Base-by-base conservation (phyloP, 2,797 vertebrate species). In the Eulemur rubriventer region DNA sequence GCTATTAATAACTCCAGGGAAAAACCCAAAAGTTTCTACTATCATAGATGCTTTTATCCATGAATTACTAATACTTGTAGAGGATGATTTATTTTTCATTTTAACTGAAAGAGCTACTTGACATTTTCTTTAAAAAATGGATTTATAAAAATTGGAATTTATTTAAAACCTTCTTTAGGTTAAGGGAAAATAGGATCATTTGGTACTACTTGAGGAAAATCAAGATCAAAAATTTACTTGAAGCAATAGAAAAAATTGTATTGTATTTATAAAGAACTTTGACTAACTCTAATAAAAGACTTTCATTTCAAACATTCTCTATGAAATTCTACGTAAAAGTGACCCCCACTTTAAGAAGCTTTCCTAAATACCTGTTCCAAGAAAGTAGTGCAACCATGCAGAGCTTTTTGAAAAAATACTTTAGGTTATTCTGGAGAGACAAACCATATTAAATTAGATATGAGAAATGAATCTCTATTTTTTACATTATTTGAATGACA, bases 271-370 rank as follows among this genome's bases (percentile, higher is more conserved):
- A 14, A 41, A 88, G 22, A 89, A 79, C 1, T 57, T 88, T 35
- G 52, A 63, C 7, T 52, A 75, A 87, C 33, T 61, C 35, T 55
- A 20, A 52, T 14, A 61, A 70, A 76, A 83, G 8, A 0, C 6
- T 91, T 91, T 91, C 38, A 65, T 96, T 84, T 67, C 70, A 65
- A 83, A 73, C 14, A 92, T 38, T 88, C 9, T 83, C 24, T 55
- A 9, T 67, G 26, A n/a, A 46, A 78, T 61, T 87, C 10, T 59
- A 6, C n/a, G 28, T 63, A 55, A 9, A 30, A 46, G 65, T 67
- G 22, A 89, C 22, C 4, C 17, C 55, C 30, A 50, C 7, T 41
- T 16, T 76, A 33, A 76, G 2, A 72, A 50, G 2, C 11, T 65
- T 11, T 84, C 48, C 30, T 35, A 73, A 89, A 43, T 14, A 50